Base-by-base conservation (phyloP, 2,113 vertebrate species). In the Engystomops pustulosus region DNA sequence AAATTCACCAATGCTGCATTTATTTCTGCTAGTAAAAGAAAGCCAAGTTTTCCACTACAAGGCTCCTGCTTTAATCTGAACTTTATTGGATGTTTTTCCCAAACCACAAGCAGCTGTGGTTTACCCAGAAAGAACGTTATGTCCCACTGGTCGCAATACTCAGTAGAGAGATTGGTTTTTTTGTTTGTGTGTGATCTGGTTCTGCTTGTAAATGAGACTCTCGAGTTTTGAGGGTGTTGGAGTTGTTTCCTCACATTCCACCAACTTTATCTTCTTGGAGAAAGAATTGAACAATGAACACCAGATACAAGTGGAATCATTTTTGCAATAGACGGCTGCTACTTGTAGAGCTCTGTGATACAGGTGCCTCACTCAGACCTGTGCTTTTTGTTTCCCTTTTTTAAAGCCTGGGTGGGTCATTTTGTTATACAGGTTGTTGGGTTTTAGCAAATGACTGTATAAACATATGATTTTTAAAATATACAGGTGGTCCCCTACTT, bases 71-170 rank as follows among this genome's bases (percentile, higher is more conserved):
- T 67, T 75, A 45, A 62, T 47, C 51, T 75, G 45, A 76, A 76
- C 25, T n/a, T 23, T 15, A 71, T 49, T 85, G 80, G n/a, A 83
- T 77, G 41, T 77, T 47, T 25, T 20, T 72, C 53, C 62, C 78
- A 71, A 75, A 69, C 69, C 85, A 76, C 71, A 87, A 80, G 74
- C 30, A 27, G 81, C 18, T 69, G 25, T 84, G 65, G 45, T 36
- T 85, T 79, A 76, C 3, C 17, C 25, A 58, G 10, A 36, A 82
- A 79, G 70, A 88, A 74, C 20, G 65, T 44, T 80, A 12, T 78
- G 60, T 82, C n/a, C 20, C 70, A 58, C 53, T 83, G 80, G 41
- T 51, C 67, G 49, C 79, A 18, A 68, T 10, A 0, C 25, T 80
- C 34, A 80, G 30, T 47, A n/a, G n/a, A 30, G 41, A 80, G 41